Percentiles rank a stretch among this genome's conserved stretches.
Conservation (phyloP, 2,113 vertebrate species). For the Macrotus californicus region DNA sequence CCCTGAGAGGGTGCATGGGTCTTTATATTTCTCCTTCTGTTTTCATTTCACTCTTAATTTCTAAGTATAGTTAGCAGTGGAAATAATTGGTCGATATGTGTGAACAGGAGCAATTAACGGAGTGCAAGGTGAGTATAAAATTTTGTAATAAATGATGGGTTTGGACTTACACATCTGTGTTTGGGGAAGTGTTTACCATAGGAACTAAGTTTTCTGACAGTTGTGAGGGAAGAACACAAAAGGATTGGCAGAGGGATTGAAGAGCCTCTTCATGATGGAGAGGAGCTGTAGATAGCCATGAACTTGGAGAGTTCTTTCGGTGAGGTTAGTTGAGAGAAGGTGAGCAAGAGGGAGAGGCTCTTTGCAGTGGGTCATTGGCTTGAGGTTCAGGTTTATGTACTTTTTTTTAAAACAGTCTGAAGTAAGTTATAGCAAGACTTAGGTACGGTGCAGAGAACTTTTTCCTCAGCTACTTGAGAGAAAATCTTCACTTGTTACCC, state of each 20-base stretch:
- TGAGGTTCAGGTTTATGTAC: not conserved
- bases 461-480: not conserved
- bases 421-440: not conserved
- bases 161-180: not conserved
- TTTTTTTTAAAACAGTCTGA: not conserved
- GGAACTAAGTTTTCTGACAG: not conserved
- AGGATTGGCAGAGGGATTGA: not conserved
- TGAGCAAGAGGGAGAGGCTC: not conserved
- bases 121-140: not conserved
- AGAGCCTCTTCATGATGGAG: not conserved
- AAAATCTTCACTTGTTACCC: not conserved
- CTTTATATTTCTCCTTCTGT: not conserved
- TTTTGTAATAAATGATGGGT: not conserved
- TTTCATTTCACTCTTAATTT: not conserved
- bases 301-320: not conserved
- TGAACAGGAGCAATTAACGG: not conserved
- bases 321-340: not conserved
- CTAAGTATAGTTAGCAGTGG: not conserved
- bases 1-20: not conserved
- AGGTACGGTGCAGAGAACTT: not conserved
- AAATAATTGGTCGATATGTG: fast-evolving
- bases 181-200: not conserved
- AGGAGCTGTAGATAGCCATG: not conserved
- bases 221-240: not conserved
- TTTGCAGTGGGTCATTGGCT: not conserved